Evolutionary conservation across 1,140 invertebrate genomes (phyloP).

Genomic region (Drosophila watanabei): DNA sequence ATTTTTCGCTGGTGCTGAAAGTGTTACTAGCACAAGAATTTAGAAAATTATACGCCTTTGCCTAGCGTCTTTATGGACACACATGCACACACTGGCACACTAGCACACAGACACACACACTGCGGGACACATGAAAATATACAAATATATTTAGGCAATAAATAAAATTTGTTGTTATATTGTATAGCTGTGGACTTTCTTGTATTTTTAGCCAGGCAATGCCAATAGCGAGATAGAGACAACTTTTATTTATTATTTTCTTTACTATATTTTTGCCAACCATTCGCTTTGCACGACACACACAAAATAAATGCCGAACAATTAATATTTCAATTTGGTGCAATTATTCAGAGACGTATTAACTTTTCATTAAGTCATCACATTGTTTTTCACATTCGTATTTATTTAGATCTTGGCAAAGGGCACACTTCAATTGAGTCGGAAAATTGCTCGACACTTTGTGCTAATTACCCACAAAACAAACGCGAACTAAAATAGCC

Average conservation of each 20-base stretch:
- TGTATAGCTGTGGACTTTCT: conserved; percentile 62
- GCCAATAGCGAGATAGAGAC: conserved; percentile 71
- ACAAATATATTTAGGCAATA: conserved; percentile 73
- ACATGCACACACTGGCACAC: conserved; percentile 18
- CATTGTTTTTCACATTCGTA: conserved; percentile 18
- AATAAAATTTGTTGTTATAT: conserved; percentile 82
- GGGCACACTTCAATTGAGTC: conserved; percentile 63
- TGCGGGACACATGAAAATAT: conserved; percentile 39
- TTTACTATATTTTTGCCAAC: conserved; percentile 29
- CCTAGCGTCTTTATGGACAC: conserved; percentile 55
- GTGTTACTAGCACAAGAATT: conserved; percentile 74
- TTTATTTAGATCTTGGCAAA: conserved; percentile 53
- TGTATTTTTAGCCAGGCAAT: conserved; percentile 81
- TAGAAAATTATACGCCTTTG: conserved; percentile 66
- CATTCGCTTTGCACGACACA: conserved; percentile 15
- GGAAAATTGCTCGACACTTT: conserved; percentile 71
- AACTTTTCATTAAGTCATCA: conserved; percentile 65
- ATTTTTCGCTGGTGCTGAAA: conserved; percentile 64
- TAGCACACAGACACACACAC: conserved; percentile 30
- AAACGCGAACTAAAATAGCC: conserved; percentile 33
- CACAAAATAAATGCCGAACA: conserved; percentile 70
- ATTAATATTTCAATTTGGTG: conserved; percentile 77
- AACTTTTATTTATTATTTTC: conserved; percentile 63
- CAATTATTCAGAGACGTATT: conserved; percentile 77
- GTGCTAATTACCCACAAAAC: conserved; percentile 60